Evolutionary conservation across 2,888 invertebrate species (phyloP).

Genomic region (Agrotis clavis): DNA sequence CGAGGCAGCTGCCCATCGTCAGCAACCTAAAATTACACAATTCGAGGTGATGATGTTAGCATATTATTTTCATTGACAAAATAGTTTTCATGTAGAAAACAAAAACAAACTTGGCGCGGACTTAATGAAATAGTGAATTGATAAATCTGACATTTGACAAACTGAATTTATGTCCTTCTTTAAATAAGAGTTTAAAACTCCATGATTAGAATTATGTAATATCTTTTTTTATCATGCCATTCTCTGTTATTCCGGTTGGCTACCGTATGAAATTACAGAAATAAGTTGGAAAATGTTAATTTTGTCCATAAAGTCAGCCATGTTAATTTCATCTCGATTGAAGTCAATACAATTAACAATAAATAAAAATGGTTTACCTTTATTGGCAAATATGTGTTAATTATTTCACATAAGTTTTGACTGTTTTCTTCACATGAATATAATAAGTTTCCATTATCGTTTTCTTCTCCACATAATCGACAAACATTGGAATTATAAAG

Average conservation of each 20-base stretch:
- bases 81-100: background rate
- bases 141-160: conserved; percentile 53
- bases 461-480: conserved; percentile 94
- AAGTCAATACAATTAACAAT: conserved; percentile 89
- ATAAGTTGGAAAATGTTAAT: conserved; percentile 62
- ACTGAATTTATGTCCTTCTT: conserved; percentile 17
- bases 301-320: conserved; percentile 76
- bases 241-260: background rate
- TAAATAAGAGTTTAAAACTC: conserved; percentile 11
- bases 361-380: conserved; percentile 90
- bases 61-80: background rate
- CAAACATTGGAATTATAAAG: conserved; percentile 94
- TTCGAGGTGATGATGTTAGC: too few species aligned
- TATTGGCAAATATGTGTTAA: conserved; percentile 94
- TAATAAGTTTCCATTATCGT: conserved; percentile 93
- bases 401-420: conserved; percentile 92
- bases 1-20: conserved; percentile 94
- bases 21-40: conserved; percentile 89
- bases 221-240: background rate
- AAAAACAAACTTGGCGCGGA: conserved; percentile 59
- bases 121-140: conserved; percentile 24
- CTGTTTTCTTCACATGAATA: conserved; percentile 91
- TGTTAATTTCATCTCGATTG: conserved; percentile 74
- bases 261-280: conserved; percentile 4
- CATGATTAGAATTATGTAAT: conserved; percentile 18